phyloP scores from a whole-genome alignment of 2,797 vertebrate species.

The Pantherophis alleghaniensis region DNA sequence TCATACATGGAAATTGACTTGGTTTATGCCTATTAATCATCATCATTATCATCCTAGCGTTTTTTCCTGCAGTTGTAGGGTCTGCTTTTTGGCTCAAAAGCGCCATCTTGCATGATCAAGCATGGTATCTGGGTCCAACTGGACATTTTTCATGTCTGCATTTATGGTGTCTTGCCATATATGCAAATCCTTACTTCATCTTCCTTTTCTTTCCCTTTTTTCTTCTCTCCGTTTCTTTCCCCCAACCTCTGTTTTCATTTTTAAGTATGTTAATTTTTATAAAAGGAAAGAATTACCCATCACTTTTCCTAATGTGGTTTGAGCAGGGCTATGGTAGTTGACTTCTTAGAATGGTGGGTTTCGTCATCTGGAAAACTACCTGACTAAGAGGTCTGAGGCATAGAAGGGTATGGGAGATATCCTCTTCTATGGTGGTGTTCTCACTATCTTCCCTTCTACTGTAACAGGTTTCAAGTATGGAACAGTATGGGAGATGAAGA shows the following conservation, averaged over 20 bases:
- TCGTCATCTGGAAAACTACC: neutral
- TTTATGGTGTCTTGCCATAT: neutral
- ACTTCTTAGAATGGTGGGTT: neutral
- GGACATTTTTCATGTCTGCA: neutral
- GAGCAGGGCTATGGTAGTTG: neutral
- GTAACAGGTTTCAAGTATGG: neutral
- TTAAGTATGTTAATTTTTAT: neutral
- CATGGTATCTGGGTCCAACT: neutral
- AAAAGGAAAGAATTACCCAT: neutral
- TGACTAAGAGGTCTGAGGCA: neutral
- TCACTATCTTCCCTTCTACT: neutral
- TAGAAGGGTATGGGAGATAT: neutral
- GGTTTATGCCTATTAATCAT: constrained; percentile 50
- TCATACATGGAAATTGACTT: accelerated
- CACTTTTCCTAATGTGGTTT: neutral
- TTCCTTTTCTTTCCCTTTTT: neutral
- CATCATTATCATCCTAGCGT: neutral
- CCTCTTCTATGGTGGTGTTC: neutral
- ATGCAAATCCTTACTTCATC: neutral
- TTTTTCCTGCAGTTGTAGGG: neutral
- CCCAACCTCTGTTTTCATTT: neutral
- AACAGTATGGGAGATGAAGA: neutral
- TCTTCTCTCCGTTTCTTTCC: neutral
- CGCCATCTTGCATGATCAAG: neutral
- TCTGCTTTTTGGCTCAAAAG: neutral